A percentile compares a stretch with the other conserved stretches of the same genome.
These are phyloP conservation scores for Zeugodacus cucurbitae DNA, from an alignment of 1,140 invertebrate genomes.

Conservation along the genomic window DNA sequence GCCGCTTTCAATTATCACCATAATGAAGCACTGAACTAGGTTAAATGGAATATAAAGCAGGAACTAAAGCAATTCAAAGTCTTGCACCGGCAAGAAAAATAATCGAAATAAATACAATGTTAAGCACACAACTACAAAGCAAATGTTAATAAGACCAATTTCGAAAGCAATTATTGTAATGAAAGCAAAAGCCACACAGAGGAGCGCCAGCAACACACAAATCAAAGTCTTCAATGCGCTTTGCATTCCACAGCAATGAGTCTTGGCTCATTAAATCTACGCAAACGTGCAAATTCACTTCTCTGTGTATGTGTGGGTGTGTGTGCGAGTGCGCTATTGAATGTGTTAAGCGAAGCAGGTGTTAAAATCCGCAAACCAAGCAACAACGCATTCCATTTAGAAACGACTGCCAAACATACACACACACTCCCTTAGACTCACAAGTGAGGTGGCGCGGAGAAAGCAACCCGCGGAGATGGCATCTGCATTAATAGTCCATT, in stretches of 20 bases:
- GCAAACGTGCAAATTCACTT: background rate
- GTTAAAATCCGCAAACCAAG: background rate
- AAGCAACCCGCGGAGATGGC: background rate
- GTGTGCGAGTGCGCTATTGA: background rate
- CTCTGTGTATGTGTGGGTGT: background rate
- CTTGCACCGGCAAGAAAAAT: too few relatives aligned
- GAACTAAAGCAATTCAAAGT: too few relatives aligned
- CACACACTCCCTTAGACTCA: background rate
- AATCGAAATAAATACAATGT: too few relatives aligned
- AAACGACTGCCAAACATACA: background rate
- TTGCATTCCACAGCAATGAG: background rate
- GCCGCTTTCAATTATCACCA: too few relatives aligned
- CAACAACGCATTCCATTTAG: background rate
- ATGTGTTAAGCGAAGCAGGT: background rate
- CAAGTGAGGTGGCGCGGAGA: background rate
- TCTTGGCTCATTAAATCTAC: background rate
- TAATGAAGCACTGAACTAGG: too few relatives aligned
- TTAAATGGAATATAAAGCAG: too few relatives aligned
- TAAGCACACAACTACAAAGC: background rate
- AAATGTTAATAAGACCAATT: background rate
- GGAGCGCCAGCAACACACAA: background rate
- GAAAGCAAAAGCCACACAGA: background rate
- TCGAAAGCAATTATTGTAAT: background rate
- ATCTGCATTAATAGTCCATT: background rate
- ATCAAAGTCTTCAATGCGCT: background rate